A percentile compares a stretch with the other conserved stretches of the same genome.
These are phyloP conservation scores for Mellilla xanthometata DNA, from an alignment of 2,888 invertebrate genomes.

Conservation along the genomic window DNA sequence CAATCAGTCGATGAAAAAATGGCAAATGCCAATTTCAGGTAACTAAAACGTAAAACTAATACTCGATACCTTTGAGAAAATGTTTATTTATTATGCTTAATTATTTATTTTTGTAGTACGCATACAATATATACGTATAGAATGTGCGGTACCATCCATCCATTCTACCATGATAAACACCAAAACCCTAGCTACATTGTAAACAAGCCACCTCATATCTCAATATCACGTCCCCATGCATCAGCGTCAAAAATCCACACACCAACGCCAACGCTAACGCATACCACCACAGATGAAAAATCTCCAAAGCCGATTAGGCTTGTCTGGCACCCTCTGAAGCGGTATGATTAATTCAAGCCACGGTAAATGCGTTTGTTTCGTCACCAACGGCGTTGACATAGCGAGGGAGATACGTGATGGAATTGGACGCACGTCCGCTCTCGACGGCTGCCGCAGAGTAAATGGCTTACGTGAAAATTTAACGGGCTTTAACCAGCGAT, in stretches of 20 bases:
- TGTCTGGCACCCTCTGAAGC: slow-evolving; percentile 30
- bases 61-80: too few species aligned
- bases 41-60: too few species aligned
- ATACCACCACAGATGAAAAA: slow-evolving; percentile 20
- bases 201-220: slow-evolving; percentile 3
- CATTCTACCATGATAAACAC: neutral
- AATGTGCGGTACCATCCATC: too few species aligned
- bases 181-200: neutral
- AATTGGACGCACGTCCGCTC: slow-evolving; percentile 36
- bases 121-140: too few species aligned
- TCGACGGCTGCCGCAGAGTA: slow-evolving; percentile 24
- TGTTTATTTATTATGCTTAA: too few species aligned
- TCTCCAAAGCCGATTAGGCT: slow-evolving; percentile 26
- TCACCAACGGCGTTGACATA: slow-evolving; percentile 39
- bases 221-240: slow-evolving; percentile 6
- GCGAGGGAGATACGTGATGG: slow-evolving; percentile 36
- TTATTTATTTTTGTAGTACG: too few species aligned
- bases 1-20: too few species aligned
- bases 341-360: slow-evolving; percentile 42
- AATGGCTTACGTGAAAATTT: slow-evolving; percentile 33
- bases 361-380: slow-evolving; percentile 44
- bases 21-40: too few species aligned
- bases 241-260: slow-evolving; percentile 13
- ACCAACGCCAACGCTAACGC: slow-evolving; percentile 12
- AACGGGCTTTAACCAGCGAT: slow-evolving; percentile 24